Evolutionary conservation across 2,888 invertebrate genomes (phyloP).

Genomic region (Ellobium chinense): DNA sequence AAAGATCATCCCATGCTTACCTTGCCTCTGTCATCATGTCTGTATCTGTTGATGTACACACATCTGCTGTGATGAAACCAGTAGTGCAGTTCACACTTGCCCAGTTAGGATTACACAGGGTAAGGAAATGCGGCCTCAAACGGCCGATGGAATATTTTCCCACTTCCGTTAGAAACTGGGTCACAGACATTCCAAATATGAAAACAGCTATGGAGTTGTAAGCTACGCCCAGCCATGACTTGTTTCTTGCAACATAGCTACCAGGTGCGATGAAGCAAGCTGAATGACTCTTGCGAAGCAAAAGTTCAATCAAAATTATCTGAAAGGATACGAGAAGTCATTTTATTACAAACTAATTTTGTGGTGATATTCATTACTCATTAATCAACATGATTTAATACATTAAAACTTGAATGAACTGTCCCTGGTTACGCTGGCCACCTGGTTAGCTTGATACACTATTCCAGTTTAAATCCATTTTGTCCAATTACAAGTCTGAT

Average conservation of each 20-base stretch:
- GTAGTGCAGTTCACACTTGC: slow-evolving; percentile 53
- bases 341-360: too few species aligned
- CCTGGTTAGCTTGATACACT: too few species aligned
- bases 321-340: too few species aligned
- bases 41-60: slow-evolving; percentile 58
- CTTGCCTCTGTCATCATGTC: slow-evolving; percentile 64
- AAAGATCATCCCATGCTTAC: too few species aligned
- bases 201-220: slow-evolving; percentile 80
- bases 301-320: slow-evolving; percentile 43
- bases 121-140: slow-evolving; percentile 95
- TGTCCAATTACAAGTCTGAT: too few species aligned
- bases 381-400: too few species aligned
- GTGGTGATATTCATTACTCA: too few species aligned
- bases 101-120: slow-evolving; percentile 87
- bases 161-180: slow-evolving; percentile 93
- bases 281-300: slow-evolving; percentile 23
- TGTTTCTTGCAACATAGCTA: not conserved
- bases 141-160: slow-evolving; percentile 96
- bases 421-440: too few species aligned
- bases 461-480: too few species aligned
- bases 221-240: slow-evolving; percentile 1
- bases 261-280: not conserved
- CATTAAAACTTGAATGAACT: too few species aligned
- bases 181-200: slow-evolving; percentile 91
- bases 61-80: slow-evolving; percentile 62